These are phyloP conservation scores for Lipophrys pholis DNA, from an alignment of 2,113 vertebrate genomes.

Conservation along the genomic window DNA sequence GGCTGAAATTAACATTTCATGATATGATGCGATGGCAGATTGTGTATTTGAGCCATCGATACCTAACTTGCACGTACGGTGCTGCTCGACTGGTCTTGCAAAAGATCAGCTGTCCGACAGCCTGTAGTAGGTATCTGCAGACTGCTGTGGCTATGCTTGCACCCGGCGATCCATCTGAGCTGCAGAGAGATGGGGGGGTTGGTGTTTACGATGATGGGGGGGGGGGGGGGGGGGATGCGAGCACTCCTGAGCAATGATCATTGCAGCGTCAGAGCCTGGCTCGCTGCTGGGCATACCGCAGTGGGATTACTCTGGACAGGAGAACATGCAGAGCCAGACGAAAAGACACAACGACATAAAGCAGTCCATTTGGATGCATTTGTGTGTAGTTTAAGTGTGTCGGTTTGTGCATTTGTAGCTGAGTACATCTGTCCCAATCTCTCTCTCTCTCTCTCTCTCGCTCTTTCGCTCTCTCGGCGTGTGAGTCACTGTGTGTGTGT, in stretches of 20 bases:
- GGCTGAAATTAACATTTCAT: neutral
- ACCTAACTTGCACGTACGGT: conserved; percentile 8
- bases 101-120: conserved; percentile 19
- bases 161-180: conserved; percentile 39
- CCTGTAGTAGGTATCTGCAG: conserved; percentile 24
- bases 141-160: conserved; percentile 37
- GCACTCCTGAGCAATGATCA: conserved; percentile 53
- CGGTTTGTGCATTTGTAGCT: conserved; percentile 36
- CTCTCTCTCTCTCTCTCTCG: conserved; percentile 12
- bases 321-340: conserved; percentile 65
- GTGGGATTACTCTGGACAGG: conserved; percentile 73
- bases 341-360: conserved; percentile 57
- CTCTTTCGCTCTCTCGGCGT: neutral
- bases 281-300: conserved; percentile 68
- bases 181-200: conserved; percentile 27
- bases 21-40: neutral
- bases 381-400: conserved; percentile 52
- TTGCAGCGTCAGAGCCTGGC: conserved; percentile 53
- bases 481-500: conserved; percentile 39
- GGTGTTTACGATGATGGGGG: conserved; percentile 21
- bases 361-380: conserved; percentile 55
- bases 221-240: conserved; percentile 22
- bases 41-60: conserved; percentile 9
- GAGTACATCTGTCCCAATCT: conserved; percentile 56
- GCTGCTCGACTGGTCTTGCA: conserved; percentile 5